phyloP scores from a whole-genome alignment of 2,888 invertebrate species.

The Argyresthia albistria region DNA sequence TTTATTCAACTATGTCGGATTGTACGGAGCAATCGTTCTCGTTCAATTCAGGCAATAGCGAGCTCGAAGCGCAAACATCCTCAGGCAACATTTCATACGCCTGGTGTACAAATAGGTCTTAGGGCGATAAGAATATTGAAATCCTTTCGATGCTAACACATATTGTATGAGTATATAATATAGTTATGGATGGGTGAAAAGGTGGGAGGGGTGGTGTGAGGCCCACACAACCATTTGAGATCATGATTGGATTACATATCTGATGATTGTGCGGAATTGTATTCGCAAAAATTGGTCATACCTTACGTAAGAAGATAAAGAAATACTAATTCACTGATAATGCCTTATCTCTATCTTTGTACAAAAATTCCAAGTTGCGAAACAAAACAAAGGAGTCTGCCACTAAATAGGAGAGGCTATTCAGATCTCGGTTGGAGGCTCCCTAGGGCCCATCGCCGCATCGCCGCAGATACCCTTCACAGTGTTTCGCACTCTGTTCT shows the following conservation, averaged over 20 bases:
- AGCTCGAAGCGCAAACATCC: neutral
- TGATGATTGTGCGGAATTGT: too few species aligned
- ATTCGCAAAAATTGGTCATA: too few species aligned
- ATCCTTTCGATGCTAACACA: neutral
- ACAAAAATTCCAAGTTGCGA: slow-evolving; percentile 8
- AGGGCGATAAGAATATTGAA: neutral
- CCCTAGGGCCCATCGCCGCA: slow-evolving; percentile 25
- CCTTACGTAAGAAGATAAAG: too few species aligned
- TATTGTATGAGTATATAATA: too few species aligned
- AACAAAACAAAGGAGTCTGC: slow-evolving; percentile 20
- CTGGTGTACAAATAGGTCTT: neutral
- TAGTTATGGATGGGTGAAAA: too few species aligned
- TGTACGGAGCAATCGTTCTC: neutral
- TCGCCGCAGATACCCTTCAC: neutral
- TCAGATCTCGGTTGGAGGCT: slow-evolving; percentile 23
- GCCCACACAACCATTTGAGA: too few species aligned
- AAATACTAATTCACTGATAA: too few species aligned
- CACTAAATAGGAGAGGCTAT: slow-evolving; percentile 30
- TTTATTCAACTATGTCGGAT: neutral
- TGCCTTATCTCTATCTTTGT: too few species aligned
- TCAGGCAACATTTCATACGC: neutral
- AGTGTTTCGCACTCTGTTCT: slow-evolving; percentile 34
- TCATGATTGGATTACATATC: too few species aligned
- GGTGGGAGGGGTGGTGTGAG: too few species aligned
- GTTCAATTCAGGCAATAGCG: too few species aligned